phyloP scores from a whole-genome alignment of 2,797 vertebrate genomes.

The Scomberomorus guttatus region DNA sequence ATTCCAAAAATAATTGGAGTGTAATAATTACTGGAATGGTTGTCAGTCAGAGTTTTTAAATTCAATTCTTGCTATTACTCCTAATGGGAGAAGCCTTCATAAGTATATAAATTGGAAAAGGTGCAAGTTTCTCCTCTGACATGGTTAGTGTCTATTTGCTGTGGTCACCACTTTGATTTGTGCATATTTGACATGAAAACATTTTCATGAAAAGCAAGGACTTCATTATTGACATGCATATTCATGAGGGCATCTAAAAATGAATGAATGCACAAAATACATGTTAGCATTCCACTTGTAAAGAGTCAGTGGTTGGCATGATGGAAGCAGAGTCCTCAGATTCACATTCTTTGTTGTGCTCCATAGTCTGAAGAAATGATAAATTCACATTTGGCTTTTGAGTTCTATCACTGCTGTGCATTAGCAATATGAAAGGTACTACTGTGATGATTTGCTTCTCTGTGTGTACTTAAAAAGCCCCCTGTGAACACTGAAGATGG shows the following conservation, averaged over 20 bases:
- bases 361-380: constrained; percentile 23
- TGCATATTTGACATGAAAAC: not conserved
- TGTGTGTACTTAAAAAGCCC: constrained; percentile 56
- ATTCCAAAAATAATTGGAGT: not conserved
- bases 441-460: constrained; percentile 59
- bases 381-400: constrained; percentile 30
- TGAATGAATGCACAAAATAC: constrained; percentile 6
- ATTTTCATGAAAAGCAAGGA: constrained; percentile 14
- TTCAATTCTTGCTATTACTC: not conserved
- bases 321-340: constrained; percentile 5
- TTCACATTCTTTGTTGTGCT: constrained; percentile 24
- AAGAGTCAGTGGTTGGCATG: constrained; percentile 9
- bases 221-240: constrained; percentile 9
- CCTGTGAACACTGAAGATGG: constrained; percentile 55
- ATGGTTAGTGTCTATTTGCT: not conserved
- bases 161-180: not conserved
- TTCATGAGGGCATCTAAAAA: constrained; percentile 4
- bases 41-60: constrained; percentile 6
- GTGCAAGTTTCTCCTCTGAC: not conserved
- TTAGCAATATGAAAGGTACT: constrained; percentile 42
- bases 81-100: not conserved
- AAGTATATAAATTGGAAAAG: constrained; percentile 9
- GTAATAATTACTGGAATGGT: constrained; percentile 16
- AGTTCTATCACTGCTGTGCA: constrained; percentile 29
- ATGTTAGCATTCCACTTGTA: not conserved